Percentiles rank a stretch among this genome's conserved stretches.
Evolutionary conservation across 2,888 invertebrate genomes (phyloP).

Genomic region (Rhagonycha fulva): DNA sequence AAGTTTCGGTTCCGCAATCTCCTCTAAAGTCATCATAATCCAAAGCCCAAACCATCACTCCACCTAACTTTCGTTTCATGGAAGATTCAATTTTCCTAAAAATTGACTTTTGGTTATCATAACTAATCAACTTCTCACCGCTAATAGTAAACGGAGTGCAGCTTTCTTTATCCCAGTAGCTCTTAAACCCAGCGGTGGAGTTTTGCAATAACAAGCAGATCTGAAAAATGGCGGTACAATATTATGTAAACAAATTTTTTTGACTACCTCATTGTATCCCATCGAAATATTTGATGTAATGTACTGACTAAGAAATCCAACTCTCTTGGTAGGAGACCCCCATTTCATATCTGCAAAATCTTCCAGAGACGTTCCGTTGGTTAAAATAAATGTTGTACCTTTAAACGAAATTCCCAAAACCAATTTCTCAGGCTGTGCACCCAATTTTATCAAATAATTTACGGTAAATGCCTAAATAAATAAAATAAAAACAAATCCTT

Average conservation of each 20-base stretch:
- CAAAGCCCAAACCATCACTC: conserved; percentile 88
- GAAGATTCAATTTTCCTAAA: conserved; percentile 72
- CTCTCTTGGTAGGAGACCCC: conserved; percentile 59
- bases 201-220: conserved; percentile 68
- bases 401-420: conserved; percentile 84
- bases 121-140: conserved; percentile 70
- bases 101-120: conserved; percentile 78
- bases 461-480: conserved; percentile 72
- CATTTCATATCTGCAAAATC: conserved; percentile 53
- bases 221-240: conserved; percentile 48
- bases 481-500: background rate
- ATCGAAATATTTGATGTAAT: conserved; percentile 82
- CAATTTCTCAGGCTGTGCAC: conserved; percentile 76
- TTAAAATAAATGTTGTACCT: conserved; percentile 76
- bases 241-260: background rate
- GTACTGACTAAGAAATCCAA: conserved; percentile 77
- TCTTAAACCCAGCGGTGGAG: conserved; percentile 51
- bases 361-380: conserved; percentile 39
- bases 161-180: conserved; percentile 69
- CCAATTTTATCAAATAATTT: conserved; percentile 72
- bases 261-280: conserved; percentile 81
- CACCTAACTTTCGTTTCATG: conserved; percentile 68
- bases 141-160: conserved; percentile 67
- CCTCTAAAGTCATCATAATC: conserved; percentile 87
- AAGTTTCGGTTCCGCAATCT: conserved; percentile 66